phyloP scores from a whole-genome alignment of 2,797 vertebrate genomes.

The Coregonus suidteri region DNA sequence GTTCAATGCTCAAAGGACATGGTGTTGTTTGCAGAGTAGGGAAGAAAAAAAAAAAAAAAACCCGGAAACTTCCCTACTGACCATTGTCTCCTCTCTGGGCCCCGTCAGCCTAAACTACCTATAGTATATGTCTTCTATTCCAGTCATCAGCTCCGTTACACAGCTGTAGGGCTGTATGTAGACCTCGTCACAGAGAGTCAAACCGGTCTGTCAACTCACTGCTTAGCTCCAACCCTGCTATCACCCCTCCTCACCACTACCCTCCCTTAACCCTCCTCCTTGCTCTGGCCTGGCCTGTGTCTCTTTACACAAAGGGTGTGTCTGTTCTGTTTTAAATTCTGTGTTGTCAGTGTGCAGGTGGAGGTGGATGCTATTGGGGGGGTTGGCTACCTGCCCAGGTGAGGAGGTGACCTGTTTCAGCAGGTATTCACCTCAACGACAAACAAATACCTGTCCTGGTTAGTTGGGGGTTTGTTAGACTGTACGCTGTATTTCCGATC shows the following conservation, averaged over 20 bases:
- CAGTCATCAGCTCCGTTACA: neutral
- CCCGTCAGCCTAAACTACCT: no score
- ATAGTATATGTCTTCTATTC: no score
- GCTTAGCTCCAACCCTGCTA: neutral
- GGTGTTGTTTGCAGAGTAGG: no score
- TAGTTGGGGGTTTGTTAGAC: neutral
- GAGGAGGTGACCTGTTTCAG: neutral
- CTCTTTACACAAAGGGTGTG: constrained; percentile 69
- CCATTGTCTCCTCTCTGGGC: no score
- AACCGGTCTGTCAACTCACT: neutral
- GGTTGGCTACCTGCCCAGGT: constrained; percentile 18
- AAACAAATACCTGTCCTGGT: neutral
- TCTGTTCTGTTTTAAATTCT: constrained; percentile 50
- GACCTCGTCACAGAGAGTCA: no score
- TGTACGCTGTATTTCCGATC: neutral
- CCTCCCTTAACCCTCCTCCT: neutral
- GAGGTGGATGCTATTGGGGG: constrained; percentile 24
- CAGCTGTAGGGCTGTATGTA: no score
- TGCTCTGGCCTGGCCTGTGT: constrained; percentile 19
- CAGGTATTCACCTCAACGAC: neutral
- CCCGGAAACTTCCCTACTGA: no score
- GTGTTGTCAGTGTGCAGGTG: constrained; percentile 38
- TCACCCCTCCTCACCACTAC: constrained; percentile 13
- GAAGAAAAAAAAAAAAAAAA: no score
- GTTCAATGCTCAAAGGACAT: no score